Base-by-base conservation (phyloP, 2,797 vertebrate genomes). In the Otus scops region DNA sequence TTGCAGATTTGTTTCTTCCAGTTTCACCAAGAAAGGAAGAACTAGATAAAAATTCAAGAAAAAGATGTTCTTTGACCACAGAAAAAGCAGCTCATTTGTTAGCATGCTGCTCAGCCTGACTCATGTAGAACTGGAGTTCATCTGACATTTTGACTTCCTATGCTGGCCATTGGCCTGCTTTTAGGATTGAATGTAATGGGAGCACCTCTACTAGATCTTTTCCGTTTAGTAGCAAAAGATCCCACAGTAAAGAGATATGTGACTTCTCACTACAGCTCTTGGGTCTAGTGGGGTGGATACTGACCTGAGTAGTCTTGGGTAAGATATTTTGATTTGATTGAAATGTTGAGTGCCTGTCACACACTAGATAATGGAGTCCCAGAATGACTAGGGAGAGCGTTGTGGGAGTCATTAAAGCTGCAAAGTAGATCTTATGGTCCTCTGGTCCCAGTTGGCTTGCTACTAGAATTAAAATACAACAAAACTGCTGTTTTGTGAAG, bases 111-210 rank as follows among this genome's bases (percentile, higher is more conserved):
- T 93, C 30, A 59, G 28, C 60, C 75, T 43, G 27, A 15, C 17
- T 95, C 3, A 2, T 2, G 13, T 39, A 32, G n/a, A 51, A 17
- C 17, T 65, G 16, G 41, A 80, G 24, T 1, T 59, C 21, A 2
- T 75, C 47, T 70, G 61, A 27, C 4, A 3, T 56, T 67, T 51
- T 9, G 10, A 24, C 34, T 79, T 64, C 30, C 41, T 47, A 0
- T 6, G 5, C 22, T 36, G 69, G 13, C 61, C 34, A 8, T 24
- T 77, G 22, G 8, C 36, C 59, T 73, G 24, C 26, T 67, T 27
- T 54, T 78, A 43, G 26, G 30, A 23, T 27, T 56, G 36, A 28
- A 38, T 0, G 0, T 47, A 32, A 47, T 0, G 1, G 27, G 69
- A 76, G 30, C 21, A 85, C 53, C 18, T 63, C 20, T 48, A 27